Conservation (phyloP, 2,888 invertebrate species). For the Andrena trimmerana region DNA sequence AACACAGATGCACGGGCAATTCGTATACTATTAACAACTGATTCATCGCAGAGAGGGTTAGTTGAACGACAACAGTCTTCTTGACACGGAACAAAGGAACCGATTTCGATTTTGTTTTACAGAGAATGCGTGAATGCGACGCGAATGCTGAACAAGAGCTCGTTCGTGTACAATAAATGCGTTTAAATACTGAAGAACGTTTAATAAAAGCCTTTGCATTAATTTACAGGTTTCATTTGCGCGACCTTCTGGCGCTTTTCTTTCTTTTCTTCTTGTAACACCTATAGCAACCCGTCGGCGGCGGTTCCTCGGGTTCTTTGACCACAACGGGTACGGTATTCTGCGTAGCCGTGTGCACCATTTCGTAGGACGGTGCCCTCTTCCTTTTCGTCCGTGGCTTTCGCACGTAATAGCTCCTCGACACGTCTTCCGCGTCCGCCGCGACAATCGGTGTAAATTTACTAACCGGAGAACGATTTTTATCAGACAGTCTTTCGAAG, state of each 20-base stretch:
- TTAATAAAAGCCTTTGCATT: background rate
- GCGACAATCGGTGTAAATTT: conserved; percentile 49
- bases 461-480: conserved; percentile 20
- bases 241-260: conserved; percentile 59
- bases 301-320: conserved; percentile 68
- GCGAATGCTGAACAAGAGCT: too few relatives aligned
- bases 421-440: conserved; percentile 38
- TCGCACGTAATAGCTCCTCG: conserved; percentile 30
- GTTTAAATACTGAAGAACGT: conserved; percentile 6
- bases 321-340: conserved; percentile 37
- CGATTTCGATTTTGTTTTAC: background rate
- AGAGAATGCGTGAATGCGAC: background rate
- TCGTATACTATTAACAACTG: background rate
- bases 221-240: conserved; percentile 45
- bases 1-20: background rate
- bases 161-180: background rate
- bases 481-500: background rate
- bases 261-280: conserved; percentile 78
- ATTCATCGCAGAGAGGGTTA: conserved; percentile 23
- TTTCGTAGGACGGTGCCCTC: conserved; percentile 55
- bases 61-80: background rate
- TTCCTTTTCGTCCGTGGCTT: conserved; percentile 61
- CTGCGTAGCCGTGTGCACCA: conserved; percentile 64
- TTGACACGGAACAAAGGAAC: background rate
- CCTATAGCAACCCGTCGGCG: conserved; percentile 74